Evolutionary conservation across 2,797 vertebrate species (phyloP), one percentile per base, ranked within the genome.

Genomic region (Liparis tanakae): DNA sequence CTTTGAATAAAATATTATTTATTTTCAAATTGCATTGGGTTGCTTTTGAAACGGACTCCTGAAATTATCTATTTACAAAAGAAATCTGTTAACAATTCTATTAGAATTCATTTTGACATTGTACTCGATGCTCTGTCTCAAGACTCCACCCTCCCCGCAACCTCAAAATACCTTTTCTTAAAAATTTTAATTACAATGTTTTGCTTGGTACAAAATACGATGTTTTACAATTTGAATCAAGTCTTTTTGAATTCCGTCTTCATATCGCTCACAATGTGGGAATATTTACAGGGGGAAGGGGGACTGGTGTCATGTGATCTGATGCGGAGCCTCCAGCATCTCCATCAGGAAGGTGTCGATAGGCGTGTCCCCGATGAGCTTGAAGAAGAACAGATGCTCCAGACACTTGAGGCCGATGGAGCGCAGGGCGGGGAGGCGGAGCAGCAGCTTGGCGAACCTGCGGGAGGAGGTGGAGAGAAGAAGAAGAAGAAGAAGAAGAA

Each of bases 331-430:
- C 90, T 99, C 97, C 82, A 99, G 89, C 97, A 99, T 99, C 94
- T 99, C 97, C 97, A 98, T 98, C 68, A 99, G 96, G 82, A 99
- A 98, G 71, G 97, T 99, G 95, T 99, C 97, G 0, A 99, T 99
- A 36, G 97, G 97, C 1, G 97, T 98, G 91, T 99, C 97, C 13
- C 97, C 97, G 0, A 99, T 99, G 61, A 99, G 93, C 90, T 99
- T 99, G 93, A 98, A 99, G 95, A 98, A 99, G 92, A 98, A 98
- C 44, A 98, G 95, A 88, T 99, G 97, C 88, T 99, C 97, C 87
- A 98, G 90, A 93, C 97, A 99, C 79, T 99, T 99, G 72, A 99
- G 90, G 77, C 97, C 97, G 0, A 99, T 98, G 87, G 97, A 98
- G 67, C 97, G 95, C 79, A 99, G 94, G 0, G 97, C 97, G 0